A percentile compares a stretch with the other conserved stretches of the same genome.
Conservation (phyloP, 2,113 vertebrate genomes). For the Neotoma lepida region DNA sequence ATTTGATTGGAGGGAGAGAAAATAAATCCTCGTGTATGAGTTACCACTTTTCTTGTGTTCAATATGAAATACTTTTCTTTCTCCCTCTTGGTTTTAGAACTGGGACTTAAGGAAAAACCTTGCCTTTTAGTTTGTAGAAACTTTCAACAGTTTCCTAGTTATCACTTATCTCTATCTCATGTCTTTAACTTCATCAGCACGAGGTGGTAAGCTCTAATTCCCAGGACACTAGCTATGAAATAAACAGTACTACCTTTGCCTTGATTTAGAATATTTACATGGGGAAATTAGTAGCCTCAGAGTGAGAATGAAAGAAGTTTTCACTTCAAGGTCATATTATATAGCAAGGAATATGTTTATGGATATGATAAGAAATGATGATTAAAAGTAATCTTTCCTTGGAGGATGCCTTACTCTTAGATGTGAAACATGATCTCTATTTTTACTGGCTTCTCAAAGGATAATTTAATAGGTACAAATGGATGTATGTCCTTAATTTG, state of each 20-base stretch:
- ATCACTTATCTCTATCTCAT: background rate
- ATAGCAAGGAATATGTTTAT: background rate
- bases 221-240: background rate
- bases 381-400: background rate
- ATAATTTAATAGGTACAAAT: background rate
- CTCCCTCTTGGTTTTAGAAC: background rate
- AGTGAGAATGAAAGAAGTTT: background rate
- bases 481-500: background rate
- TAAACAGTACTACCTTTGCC: background rate
- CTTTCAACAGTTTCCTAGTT: background rate
- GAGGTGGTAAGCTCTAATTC: background rate
- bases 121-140: background rate
- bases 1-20: background rate
- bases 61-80: background rate
- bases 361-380: background rate
- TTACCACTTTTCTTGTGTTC: background rate
- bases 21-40: background rate
- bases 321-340: slow-evolving; percentile 4
- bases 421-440: background rate
- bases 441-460: background rate
- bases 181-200: background rate
- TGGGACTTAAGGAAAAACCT: background rate
- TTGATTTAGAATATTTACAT: slow-evolving; percentile 17
- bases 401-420: background rate
- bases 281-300: background rate